Evolutionary conservation across 2,888 invertebrate genomes (phyloP).

Genomic region (Heliconius cydno): DNA sequence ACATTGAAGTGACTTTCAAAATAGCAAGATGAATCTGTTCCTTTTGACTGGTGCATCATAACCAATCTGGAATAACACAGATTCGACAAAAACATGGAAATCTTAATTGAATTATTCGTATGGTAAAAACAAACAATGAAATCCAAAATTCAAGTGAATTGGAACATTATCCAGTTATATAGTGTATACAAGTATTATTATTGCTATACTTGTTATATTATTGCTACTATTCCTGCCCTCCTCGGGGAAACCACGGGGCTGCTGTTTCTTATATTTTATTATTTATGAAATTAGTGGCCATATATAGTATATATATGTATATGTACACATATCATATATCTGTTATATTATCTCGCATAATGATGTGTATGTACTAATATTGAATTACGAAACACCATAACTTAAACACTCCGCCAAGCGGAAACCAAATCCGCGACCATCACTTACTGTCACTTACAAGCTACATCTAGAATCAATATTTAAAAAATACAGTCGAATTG

Average conservation of each 20-base stretch:
- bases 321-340: background rate
- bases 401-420: no score
- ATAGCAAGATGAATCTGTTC: conserved; percentile 32
- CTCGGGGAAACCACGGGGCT: background rate
- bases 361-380: background rate
- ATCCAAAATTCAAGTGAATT: background rate
- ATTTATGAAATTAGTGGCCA: background rate
- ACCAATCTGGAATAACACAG: conserved; percentile 41
- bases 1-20: conserved; percentile 29
- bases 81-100: conserved; percentile 56
- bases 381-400: no score
- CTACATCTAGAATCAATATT: no score
- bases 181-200: no score
- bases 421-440: no score
- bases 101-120: conserved; percentile 66
- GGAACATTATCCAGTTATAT: background rate
- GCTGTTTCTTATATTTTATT: background rate
- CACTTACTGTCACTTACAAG: no score
- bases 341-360: background rate
- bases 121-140: conserved; percentile 55
- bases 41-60: conserved; percentile 34
- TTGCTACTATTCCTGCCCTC: no score
- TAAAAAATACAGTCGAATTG: no score
- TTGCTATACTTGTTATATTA: no score
- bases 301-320: background rate